These are phyloP conservation scores for Sapayoa aenigma DNA, from an alignment of 2,113 vertebrate genomes.

Conservation along the genomic window DNA sequence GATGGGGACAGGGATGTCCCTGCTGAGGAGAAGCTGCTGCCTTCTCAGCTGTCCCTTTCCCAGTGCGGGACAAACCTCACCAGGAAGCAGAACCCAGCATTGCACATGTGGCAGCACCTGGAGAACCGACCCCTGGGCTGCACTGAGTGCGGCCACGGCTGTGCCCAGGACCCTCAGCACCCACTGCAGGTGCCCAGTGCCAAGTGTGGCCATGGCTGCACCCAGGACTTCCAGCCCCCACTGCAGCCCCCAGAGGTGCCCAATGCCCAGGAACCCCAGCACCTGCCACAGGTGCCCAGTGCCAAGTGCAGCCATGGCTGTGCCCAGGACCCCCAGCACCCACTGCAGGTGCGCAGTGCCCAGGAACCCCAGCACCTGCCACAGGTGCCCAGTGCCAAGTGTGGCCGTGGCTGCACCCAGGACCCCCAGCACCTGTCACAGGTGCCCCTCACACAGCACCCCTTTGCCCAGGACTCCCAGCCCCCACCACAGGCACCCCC, in stretches of 20 bases:
- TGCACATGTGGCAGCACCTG: background rate
- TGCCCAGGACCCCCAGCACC: background rate
- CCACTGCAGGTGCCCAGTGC: background rate
- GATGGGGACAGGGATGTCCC: background rate
- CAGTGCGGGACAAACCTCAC: background rate
- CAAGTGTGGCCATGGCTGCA: accelerated
- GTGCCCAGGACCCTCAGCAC: background rate
- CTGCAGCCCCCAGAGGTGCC: background rate
- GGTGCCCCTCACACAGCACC: too few relatives aligned
- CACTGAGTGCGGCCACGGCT: background rate
- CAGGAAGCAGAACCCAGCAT: background rate
- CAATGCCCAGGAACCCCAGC: background rate
- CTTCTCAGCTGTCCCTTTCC: background rate
- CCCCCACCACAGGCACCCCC: too few relatives aligned
- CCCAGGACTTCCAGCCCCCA: background rate
- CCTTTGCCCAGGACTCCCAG: too few relatives aligned
- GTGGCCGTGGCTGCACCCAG: background rate
- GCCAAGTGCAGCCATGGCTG: background rate
- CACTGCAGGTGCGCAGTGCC: background rate
- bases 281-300: background rate
- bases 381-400: accelerated
- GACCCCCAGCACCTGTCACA: background rate
- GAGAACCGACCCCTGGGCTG: background rate
- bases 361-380: background rate
- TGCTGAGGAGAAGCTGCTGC: background rate